Conservation (phyloP, 2,888 invertebrate species). For the Chrysina gloriosa region DNA sequence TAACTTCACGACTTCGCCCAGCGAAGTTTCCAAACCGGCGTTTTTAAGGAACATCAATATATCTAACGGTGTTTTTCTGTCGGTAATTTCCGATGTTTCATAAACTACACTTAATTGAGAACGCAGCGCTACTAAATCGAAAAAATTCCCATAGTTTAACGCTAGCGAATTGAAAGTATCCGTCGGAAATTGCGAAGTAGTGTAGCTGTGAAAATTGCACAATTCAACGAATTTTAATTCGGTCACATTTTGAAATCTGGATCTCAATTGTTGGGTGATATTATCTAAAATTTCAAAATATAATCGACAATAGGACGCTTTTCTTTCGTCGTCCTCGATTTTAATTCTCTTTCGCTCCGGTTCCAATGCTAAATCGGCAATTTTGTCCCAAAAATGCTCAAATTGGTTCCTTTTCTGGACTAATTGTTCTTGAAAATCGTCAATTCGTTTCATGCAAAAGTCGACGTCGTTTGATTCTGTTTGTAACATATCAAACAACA, state of each 20-base stretch:
- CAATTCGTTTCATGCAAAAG: background rate
- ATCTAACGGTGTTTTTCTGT: background rate
- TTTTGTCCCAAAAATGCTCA: constrained; percentile 4
- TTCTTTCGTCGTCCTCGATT: background rate
- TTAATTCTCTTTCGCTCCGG: background rate
- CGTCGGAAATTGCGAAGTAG: background rate
- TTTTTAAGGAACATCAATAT: background rate
- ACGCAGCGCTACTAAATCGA: background rate
- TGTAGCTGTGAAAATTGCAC: background rate
- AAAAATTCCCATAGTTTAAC: background rate
- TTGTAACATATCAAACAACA: background rate
- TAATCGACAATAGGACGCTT: background rate
- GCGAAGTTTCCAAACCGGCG: background rate
- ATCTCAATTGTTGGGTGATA: background rate
- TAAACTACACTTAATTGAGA: background rate
- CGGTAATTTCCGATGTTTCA: background rate
- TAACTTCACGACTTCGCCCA: background rate
- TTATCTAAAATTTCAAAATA: background rate
- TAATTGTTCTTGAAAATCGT: background rate
- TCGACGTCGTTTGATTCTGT: background rate
- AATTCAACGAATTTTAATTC: background rate
- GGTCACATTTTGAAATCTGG: background rate
- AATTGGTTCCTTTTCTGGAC: background rate
- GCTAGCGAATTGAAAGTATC: background rate
- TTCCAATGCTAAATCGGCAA: background rate